Conservation (phyloP, 2,113 vertebrate genomes). For the Clarias batrachus region DNA sequence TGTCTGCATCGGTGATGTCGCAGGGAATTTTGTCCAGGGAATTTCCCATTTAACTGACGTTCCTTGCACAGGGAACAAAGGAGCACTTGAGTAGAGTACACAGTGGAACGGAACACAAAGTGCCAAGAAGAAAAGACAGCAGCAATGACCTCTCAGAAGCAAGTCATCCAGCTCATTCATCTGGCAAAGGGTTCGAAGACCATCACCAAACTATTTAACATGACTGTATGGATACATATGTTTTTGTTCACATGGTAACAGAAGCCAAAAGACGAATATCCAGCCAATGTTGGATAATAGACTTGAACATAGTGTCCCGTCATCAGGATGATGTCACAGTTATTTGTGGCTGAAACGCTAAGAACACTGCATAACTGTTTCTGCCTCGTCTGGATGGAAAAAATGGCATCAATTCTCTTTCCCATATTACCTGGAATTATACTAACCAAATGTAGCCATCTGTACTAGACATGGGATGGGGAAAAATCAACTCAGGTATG, state of each 20-base stretch:
- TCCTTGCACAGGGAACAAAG: too few species aligned
- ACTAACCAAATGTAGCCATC: not conserved
- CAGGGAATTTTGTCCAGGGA: too few species aligned
- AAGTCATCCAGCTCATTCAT: not conserved
- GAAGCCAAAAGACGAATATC: too few species aligned
- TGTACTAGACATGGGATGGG: not conserved
- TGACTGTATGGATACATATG: too few species aligned
- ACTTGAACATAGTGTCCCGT: not conserved
- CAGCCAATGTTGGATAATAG: too few species aligned
- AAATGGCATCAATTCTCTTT: not conserved
- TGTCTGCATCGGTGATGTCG: too few species aligned
- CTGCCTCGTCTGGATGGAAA: not conserved
- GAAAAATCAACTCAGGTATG: too few species aligned
- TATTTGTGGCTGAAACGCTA: not conserved
- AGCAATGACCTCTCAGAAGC: not conserved
- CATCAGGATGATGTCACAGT: not conserved
- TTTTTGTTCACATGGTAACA: too few species aligned
- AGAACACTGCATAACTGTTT: not conserved
- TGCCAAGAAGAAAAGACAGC: not conserved
- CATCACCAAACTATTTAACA: not conserved
- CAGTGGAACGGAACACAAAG: too few species aligned
- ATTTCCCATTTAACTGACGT: too few species aligned
- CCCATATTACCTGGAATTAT: not conserved
- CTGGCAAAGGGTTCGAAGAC: not conserved
- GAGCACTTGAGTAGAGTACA: too few species aligned